Conservation (phyloP, 2,888 invertebrate species). For the Callinectes sapidus region DNA sequence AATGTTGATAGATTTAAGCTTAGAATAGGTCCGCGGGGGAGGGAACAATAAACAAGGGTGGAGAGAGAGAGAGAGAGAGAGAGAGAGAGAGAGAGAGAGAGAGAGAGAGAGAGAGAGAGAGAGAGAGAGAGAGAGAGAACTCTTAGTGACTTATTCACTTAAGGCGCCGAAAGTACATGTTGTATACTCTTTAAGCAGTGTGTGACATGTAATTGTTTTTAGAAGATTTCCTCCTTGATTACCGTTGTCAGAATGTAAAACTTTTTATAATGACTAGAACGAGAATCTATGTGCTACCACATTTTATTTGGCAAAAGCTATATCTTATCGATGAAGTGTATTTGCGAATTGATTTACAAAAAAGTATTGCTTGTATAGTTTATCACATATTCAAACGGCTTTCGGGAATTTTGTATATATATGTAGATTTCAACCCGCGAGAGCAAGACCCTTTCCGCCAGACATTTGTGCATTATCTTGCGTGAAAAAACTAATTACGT, state of each 20-base stretch:
- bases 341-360: background rate
- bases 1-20: background rate
- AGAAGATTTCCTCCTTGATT: too few species aligned
- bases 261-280: too few species aligned
- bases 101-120: background rate
- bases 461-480: slow-evolving; percentile 42
- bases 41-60: background rate
- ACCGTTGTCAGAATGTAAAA: too few species aligned
- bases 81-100: background rate
- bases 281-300: too few species aligned
- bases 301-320: too few species aligned
- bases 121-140: too few species aligned
- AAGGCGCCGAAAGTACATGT: too few species aligned
- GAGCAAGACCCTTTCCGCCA: background rate
- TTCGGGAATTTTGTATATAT: background rate
- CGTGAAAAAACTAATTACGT: slow-evolving; percentile 53
- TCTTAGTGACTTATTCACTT: too few species aligned
- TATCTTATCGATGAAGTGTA: too few species aligned
- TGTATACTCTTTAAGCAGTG: too few species aligned
- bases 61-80: background rate
- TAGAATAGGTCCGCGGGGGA: background rate
- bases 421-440: background rate
- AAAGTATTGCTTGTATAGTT: background rate
- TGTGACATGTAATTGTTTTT: too few species aligned
- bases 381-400: background rate